Evolutionary conservation across 64 coral and sea anemone genomes (phyloP), one percentile per base, ranked within the genome.

Genomic region (Porites australiensis): DNA sequence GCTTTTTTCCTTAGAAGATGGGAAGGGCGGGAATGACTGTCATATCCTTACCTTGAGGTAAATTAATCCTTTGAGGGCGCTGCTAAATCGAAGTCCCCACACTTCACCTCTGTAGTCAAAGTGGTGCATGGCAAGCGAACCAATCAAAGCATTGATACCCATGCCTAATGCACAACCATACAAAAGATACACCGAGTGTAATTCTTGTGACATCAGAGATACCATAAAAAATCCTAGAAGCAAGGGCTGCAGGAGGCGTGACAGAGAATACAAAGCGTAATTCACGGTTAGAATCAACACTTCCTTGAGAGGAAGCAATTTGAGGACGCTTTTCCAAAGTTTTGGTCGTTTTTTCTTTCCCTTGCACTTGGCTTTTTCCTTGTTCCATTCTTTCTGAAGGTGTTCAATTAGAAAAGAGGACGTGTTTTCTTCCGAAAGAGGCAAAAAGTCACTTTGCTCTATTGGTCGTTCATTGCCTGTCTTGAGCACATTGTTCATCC

Each of bases 341-440:
- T 50, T 48, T 4, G 72, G 72, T 50, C 44, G 12, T 75, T 49
- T 49, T 16, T 46, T 13, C 48, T 3, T 75, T 75, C 5, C 11
- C 3, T 75, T 47, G 72, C 72, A 50, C 13, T 75, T 75, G 12
- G 44, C 50, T 15, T 75, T 13, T 49, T 75, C 72, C 5, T 75
- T 18, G 0, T 49, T 50, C 72, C 72, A 75, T 44, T 50, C 50
- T 15, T 10, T 7, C 53, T 55, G 53, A 55, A 55, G 53, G 5
- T 55, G 53, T 55, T 55, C 53, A 2, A 55, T 55, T 50, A 75
- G 3, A 14, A 75, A 75, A 2, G 11, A 16, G 2, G 72, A 5
- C 13, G 2, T 16, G 46, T 75, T 75, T 75, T 75, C 72, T 75
- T 75, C 19, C 45, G 70, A 73, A 43, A 73, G 70, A 73, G 70